Evolutionary conservation across 2,113 vertebrate species (phyloP), one percentile per base, ranked within the genome.

Genomic region (Corythornis cristatus): DNA sequence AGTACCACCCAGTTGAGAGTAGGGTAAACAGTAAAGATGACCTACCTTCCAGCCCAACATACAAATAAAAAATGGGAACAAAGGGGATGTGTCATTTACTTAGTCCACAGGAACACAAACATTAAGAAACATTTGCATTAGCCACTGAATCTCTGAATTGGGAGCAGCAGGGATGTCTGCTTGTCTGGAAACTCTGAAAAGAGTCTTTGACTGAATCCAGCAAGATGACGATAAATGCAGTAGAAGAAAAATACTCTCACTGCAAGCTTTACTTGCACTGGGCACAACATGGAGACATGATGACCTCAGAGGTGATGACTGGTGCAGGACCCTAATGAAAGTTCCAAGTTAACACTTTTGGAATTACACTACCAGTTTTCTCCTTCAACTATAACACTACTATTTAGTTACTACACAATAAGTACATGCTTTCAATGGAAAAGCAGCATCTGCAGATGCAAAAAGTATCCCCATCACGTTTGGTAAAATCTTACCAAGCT

Each of bases 91-190:
- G 62, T 89, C 83, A 88, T 96, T 95, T 87, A 83, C 86, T 89
- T 79, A 88, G 86, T 95, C 86, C 92, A 89, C 89, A 87, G 60
- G 83, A 95, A 90, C 22, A 94, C 90, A 95, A 95, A 94, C 67
- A 88, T 89, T 89, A 89, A 95, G 93, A 91, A 89, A 95, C 88
- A 61, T 89, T 95, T 94, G 92, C 90, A 93, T 94, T 95, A 95
- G 93, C 78, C 73, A 74, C 42, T 2, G 53, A 95, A 66, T 67
- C 86, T 93, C 87, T 89, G 93, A 92, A 94, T 1, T 78, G 54
- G 93, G 73, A 96, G 75, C 71, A 92, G 91, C 91, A 92, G 83
- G 15, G 62, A 93, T 93, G 92, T 90, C 94, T 91, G 90, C 84
- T 92, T 67, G 86, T 92, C 91, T 93, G 91, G 83, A 83, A 91